These are phyloP conservation scores for Microctonus hyperodae DNA, from an alignment of 2,888 invertebrate species.

Conservation along the genomic window DNA sequence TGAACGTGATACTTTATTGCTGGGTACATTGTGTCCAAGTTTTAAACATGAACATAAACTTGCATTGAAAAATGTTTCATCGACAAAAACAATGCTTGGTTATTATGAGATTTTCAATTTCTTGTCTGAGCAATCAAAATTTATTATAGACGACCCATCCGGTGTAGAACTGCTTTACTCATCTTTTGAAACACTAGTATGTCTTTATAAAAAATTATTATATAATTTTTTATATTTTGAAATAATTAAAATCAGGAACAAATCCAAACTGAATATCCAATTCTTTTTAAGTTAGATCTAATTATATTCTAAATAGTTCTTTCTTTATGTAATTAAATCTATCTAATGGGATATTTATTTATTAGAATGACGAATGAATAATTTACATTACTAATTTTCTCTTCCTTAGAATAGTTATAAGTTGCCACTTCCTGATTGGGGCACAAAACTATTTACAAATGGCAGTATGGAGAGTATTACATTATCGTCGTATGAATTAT, in stretches of 20 bases:
- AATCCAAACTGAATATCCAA: no score
- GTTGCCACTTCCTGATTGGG: slow-evolving; percentile 56
- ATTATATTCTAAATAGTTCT: no score
- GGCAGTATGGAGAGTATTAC: slow-evolving; percentile 37
- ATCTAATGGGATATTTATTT: no score
- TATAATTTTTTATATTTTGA: no score
- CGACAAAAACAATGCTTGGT: slow-evolving; percentile 13
- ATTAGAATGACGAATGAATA: no score
- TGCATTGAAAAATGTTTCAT: neutral
- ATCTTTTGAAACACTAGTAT: slow-evolving; percentile 35
- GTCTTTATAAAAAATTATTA: neutral
- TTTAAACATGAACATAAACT: slow-evolving; percentile 38
- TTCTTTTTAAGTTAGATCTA: no score
- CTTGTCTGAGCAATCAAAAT: slow-evolving; percentile 34
- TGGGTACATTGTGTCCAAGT: slow-evolving; percentile 45
- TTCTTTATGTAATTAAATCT: no score
- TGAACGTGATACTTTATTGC: slow-evolving; percentile 36
- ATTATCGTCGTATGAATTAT: slow-evolving; percentile 41
- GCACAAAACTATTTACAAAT: slow-evolving; percentile 63
- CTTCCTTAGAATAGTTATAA: slow-evolving; percentile 32
- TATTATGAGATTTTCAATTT: slow-evolving; percentile 34
- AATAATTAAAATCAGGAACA: no score
- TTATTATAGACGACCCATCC: slow-evolving; percentile 32
- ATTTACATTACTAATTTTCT: no score
- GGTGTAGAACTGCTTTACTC: slow-evolving; percentile 41